Percentiles rank a stretch among this genome's conserved stretches.
These are phyloP conservation scores for Aphis craccivora DNA, from an alignment of 1,140 invertebrate genomes.

Conservation along the genomic window DNA sequence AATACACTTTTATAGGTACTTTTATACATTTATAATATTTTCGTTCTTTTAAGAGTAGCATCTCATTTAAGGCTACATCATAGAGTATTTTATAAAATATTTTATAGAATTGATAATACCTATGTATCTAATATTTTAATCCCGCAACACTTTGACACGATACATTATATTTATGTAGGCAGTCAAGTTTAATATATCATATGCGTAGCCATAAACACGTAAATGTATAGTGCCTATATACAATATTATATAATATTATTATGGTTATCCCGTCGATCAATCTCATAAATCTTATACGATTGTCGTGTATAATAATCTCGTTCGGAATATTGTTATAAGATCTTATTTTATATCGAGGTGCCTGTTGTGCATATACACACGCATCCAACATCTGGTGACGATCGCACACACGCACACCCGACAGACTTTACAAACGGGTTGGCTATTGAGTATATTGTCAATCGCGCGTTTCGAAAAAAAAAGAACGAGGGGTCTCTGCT, in stretches of 20 bases:
- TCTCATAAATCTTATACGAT: background rate
- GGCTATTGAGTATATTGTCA: slow-evolving; percentile 37
- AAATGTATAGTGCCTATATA: background rate
- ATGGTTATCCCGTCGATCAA: background rate
- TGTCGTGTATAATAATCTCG: background rate
- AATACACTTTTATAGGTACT: background rate
- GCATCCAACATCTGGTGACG: background rate
- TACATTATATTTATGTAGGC: background rate
- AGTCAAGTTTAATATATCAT: background rate
- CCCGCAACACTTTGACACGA: background rate
- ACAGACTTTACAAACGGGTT: background rate
- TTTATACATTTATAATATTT: background rate
- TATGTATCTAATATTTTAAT: background rate
- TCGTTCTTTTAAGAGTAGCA: background rate
- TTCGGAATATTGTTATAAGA: background rate
- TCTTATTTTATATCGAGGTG: background rate
- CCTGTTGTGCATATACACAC: no score
- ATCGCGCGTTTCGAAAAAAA: background rate
- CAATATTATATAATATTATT: background rate
- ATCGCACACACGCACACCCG: background rate
- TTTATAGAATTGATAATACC: background rate
- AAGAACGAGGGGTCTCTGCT: background rate
- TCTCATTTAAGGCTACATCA: background rate
- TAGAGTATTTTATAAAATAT: background rate
- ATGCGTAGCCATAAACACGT: background rate